Percentiles rank a stretch among this genome's conserved stretches.
Conservation (phyloP, 2,888 invertebrate genomes). For the Atethmia centrago region DNA sequence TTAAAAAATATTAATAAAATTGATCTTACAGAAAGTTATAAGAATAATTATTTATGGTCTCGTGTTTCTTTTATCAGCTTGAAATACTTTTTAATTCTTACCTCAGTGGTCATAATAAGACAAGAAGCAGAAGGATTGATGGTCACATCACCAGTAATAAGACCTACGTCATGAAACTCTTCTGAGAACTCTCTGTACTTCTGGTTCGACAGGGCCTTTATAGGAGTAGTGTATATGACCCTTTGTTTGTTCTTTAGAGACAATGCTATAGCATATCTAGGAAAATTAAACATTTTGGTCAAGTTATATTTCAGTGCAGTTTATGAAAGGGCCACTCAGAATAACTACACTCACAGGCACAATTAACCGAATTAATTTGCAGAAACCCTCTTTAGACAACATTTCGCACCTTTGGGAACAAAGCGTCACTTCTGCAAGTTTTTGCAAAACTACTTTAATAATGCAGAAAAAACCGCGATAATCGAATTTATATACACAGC, state of each 20-base stretch:
- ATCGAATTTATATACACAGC: too few relatives aligned
- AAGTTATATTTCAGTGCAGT: not conserved
- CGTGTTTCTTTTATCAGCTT: not conserved
- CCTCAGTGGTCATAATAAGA: slow-evolving; percentile 99
- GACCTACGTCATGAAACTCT: slow-evolving; percentile 99
- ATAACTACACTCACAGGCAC: too few relatives aligned
- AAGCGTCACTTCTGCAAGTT: too few relatives aligned
- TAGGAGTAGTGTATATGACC: slow-evolving; percentile 99
- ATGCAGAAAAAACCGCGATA: too few relatives aligned
- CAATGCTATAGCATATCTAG: slow-evolving; percentile 97
- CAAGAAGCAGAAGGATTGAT: slow-evolving; percentile 99
- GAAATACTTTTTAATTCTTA: slow-evolving; percentile 82
- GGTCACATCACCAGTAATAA: slow-evolving; percentile 99
- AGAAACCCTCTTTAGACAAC: too few relatives aligned
- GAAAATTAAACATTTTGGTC: slow-evolving; percentile 16
- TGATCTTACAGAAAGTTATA: not conserved
- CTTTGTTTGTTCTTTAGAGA: slow-evolving; percentile 98
- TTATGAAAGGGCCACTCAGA: not conserved
- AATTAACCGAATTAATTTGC: too few relatives aligned
- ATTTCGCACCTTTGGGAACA: too few relatives aligned
- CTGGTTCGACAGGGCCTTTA: slow-evolving; percentile 99
- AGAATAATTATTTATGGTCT: not conserved
- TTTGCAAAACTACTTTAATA: too few relatives aligned
- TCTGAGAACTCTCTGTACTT: slow-evolving; percentile 99
- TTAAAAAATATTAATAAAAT: not conserved